Evolutionary conservation across 30 jellyfish, hydroid and myxozoan genomes (phyloP).

Genomic region (Hydractinia echinata): DNA sequence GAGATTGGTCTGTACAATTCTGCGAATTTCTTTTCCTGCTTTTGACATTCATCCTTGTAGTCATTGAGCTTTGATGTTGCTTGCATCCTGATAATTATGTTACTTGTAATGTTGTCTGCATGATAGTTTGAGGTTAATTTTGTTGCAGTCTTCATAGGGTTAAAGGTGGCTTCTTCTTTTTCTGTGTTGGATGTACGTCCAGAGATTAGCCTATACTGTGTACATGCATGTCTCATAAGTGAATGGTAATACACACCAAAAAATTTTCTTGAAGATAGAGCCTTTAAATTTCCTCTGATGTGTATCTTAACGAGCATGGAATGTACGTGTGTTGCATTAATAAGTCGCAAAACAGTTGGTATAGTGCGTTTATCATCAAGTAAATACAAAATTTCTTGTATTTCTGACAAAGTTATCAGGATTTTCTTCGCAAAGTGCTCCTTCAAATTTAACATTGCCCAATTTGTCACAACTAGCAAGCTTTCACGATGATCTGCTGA

Average conservation of each 20-base stretch:
- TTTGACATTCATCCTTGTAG: neutral
- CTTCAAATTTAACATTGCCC: neutral
- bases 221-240: no score
- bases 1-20: neutral
- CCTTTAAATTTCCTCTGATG: no score
- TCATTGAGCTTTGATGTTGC: neutral
- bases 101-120: neutral
- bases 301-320: no score
- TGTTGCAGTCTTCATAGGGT: no score
- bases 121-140: neutral
- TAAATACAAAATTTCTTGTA: conserved; percentile 15
- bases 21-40: neutral
- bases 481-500: conserved; percentile 6
- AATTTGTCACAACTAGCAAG: neutral
- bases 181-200: no score
- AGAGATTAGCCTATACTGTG: no score
- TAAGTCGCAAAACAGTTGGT: neutral
- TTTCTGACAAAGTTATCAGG: conserved; percentile 2
- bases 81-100: neutral
- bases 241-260: no score
- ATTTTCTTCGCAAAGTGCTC: neutral
- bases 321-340: no score
- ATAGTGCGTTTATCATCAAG: neutral
- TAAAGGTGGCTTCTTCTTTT: no score
- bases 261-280: no score